Evolutionary conservation across 2,113 vertebrate species (phyloP), one percentile per base, ranked within the genome.

Genomic region (Thunnus maccoyii): DNA sequence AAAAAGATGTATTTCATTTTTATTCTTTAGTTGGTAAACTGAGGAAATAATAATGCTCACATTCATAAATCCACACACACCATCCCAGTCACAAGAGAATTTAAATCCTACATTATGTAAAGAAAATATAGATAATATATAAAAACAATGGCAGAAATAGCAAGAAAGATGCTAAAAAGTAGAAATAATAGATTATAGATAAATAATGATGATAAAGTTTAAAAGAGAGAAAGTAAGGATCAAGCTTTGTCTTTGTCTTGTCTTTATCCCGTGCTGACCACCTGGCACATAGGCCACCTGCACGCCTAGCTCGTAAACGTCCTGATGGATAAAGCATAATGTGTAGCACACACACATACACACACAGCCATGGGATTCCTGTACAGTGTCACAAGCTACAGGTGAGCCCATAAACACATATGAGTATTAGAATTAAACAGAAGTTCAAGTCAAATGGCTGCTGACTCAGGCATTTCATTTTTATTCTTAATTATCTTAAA

Each of bases 301-400:
- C 3, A 32, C 36, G 22, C 14, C 30, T 44, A 62, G 41, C 44
- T 41, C 50, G 16, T 91, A 87, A 86, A 84, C 18, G 2, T 62
- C 22, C 54, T 72, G 67, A 85, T 78, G 57, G 82, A 65, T 51
- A 1, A 89, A 80, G 17, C 81, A 13, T 32, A 30, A 65, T 44
- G 52, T 68, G 20, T 30, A 60, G 7, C 54, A 17, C 51, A 52
- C 15, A 52, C 51, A 52, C 51, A 52, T 14, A 52, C 14, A 57
- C 30, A 20, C 55, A 47, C 20, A 51, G 20, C 3, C 17, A 20
- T 22, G 36, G 47, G 67, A 81, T 20, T 65, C 6, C 65, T 79
- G 18, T 17, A 9, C 22, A 65, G 16, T 20, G 13, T 78, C 64
- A 78, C 27, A 48, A 71, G 32, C 79, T 73, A 46, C 79, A 83